These are phyloP conservation scores for Pomacea maculata DNA, from an alignment of 1,140 invertebrate genomes.

Conservation along the genomic window DNA sequence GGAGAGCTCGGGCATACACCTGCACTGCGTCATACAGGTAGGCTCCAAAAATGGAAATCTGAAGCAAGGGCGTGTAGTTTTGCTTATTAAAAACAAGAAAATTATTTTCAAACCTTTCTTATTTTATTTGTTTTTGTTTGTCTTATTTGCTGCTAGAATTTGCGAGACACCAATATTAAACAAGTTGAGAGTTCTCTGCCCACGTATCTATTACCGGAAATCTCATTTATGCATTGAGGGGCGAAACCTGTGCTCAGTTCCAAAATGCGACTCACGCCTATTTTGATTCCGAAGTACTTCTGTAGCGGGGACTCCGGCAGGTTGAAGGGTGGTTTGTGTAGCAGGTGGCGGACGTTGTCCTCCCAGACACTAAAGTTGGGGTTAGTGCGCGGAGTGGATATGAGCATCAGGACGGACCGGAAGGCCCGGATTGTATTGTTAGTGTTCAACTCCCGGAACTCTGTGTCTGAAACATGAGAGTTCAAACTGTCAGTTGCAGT, in stretches of 20 bases:
- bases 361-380: slow-evolving; percentile 38
- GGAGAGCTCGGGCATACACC: slow-evolving; percentile 43
- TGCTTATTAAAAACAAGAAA: background rate
- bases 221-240: no score
- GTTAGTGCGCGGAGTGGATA: slow-evolving; percentile 37
- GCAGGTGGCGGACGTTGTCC: slow-evolving; percentile 22
- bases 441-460: slow-evolving; percentile 15
- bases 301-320: slow-evolving; percentile 16
- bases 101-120: background rate
- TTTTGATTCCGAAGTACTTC: slow-evolving; percentile 25
- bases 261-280: slow-evolving; percentile 22
- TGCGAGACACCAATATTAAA: no score
- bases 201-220: no score
- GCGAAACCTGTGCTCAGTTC: no score
- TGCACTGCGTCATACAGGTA: slow-evolving; percentile 52
- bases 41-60: slow-evolving; percentile 45
- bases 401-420: slow-evolving; percentile 35
- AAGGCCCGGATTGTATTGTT: slow-evolving; percentile 31
- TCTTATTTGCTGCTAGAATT: background rate
- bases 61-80: background rate
- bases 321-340: slow-evolving; percentile 35
- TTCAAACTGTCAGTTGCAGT: no score
- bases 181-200: no score
- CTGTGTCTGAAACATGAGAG: slow-evolving; percentile 7
- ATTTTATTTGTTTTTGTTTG: slow-evolving; percentile 3